These are phyloP conservation scores for Lepus timidus DNA, from an alignment of 2,113 vertebrate species.

Conservation along the genomic window DNA sequence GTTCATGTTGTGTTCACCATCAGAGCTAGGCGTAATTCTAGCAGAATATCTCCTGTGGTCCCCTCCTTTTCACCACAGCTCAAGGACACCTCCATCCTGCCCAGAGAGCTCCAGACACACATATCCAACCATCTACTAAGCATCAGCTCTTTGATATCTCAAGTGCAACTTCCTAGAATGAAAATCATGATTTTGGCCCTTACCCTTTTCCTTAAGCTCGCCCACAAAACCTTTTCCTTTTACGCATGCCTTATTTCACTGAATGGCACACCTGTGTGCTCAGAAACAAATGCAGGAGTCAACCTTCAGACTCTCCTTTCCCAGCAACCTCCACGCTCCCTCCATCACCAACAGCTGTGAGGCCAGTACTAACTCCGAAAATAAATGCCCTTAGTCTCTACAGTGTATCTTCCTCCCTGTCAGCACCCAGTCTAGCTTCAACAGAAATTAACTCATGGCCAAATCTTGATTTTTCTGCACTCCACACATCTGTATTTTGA, in stretches of 20 bases:
- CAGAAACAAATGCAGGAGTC: neutral
- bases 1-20: neutral
- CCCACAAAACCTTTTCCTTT: neutral
- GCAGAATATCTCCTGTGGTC: neutral
- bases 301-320: neutral
- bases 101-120: neutral
- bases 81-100: neutral
- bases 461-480: neutral
- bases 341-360: neutral
- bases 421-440: neutral
- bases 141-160: neutral
- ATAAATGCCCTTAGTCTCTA: neutral
- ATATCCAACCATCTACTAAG: neutral
- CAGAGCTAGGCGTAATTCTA: neutral
- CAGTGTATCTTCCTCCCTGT: neutral
- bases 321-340: neutral
- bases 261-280: no score
- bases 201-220: no score
- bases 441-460: neutral
- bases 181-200: neutral
- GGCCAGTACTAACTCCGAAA: neutral
- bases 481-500: neutral
- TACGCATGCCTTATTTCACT: accelerated
- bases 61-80: neutral
- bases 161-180: neutral